phyloP scores from a whole-genome alignment of 2,113 vertebrate species.

The Tetrao urogallus region DNA sequence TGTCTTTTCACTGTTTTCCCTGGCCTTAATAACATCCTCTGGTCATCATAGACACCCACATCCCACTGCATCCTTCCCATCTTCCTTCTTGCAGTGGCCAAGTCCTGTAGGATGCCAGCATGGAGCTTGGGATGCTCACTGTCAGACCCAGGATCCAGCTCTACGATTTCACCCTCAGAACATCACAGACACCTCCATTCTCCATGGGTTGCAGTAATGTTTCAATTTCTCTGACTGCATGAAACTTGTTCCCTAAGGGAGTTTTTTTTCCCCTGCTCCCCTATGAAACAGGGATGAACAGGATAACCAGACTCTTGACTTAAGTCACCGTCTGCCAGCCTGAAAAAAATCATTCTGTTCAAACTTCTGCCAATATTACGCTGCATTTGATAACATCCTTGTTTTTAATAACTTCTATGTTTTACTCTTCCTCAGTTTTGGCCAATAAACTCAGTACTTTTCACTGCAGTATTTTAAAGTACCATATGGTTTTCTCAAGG shows the following conservation, averaged over 20 bases:
- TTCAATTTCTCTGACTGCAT: not conserved
- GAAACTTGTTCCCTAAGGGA: not conserved
- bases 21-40: not conserved
- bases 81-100: not conserved
- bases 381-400: not conserved
- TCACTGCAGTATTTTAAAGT: not conserved
- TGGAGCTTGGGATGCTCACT: not conserved
- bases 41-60: not conserved
- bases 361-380: not conserved
- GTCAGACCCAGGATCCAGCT: not conserved
- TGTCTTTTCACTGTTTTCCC: not conserved
- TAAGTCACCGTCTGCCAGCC: not conserved
- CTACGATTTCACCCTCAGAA: not conserved
- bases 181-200: not conserved
- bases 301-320: not conserved
- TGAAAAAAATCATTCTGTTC: not conserved
- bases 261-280: not conserved
- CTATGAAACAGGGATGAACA: not conserved
- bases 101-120: not conserved
- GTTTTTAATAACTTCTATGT: not conserved
- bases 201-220: not conserved
- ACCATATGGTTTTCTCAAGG: not conserved
- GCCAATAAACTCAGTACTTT: not conserved
- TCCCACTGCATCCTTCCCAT: not conserved
- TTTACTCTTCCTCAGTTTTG: not conserved